Base-by-base conservation (phyloP, 2,888 invertebrate genomes). In the Stenurella melanura region DNA sequence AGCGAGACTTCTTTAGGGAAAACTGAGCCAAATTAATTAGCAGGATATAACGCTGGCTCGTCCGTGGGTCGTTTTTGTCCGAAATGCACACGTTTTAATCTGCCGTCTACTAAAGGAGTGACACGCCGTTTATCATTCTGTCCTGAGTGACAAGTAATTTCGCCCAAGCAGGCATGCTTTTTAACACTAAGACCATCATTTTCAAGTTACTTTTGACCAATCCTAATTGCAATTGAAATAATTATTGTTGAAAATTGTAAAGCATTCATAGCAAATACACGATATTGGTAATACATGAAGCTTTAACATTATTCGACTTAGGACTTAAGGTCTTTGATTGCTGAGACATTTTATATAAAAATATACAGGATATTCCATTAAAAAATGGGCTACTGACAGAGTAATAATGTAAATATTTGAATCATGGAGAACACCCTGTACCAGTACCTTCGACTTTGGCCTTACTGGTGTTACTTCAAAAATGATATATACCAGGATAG, bases 111-210 rank as follows among this genome's bases (percentile, higher is more conserved):
- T 18, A 50, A 56, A 54, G 56, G 56, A 67, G 30, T 26, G 80
- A 78, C 76, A 63, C 42, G 72, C 77, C 64, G 77, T 80, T 78
- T 75, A 78, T 80, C 80, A 80, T 78, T 70, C 78, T 77, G 78
- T 75, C 76, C 64, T 42, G 66, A 61, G 74, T 74, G 78, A 80
- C 78, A 78, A 69, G 42, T 71, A 77, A 75, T 80, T 80, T 71
- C 30, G 68, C 21, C 42, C 42, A 60, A 21, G 30, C 18, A 21
- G 56, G 26, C 30, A 9, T 34, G 38, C 19, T 70, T 60, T 70
- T 70, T 70, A 60, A 61, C 70, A 34, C 12, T 56, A 12, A 67
- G 30, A 50, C n/a, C 42, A 42, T 68, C n/a, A 56, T 54, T 57
- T 56, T 21, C n/a, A 18, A n/a, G 56, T 54, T 56, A 57, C 30